Evolutionary conservation across 2,888 invertebrate species (phyloP).

Genomic region (Hirtodrosophila trivittata): DNA sequence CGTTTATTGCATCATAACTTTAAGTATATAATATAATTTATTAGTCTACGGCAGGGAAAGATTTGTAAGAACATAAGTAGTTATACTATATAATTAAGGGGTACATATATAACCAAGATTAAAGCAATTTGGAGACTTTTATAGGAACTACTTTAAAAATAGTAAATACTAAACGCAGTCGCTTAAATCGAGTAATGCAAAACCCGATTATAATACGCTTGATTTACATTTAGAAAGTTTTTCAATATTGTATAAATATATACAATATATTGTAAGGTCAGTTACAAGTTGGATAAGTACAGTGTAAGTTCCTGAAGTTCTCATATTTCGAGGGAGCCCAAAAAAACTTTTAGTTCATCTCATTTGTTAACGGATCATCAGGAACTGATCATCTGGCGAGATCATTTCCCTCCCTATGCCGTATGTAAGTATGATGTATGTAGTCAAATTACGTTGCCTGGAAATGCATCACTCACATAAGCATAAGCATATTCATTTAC

Average conservation of each 20-base stretch:
- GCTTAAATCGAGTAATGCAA: no score
- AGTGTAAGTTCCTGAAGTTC: no score
- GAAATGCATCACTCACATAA: slow-evolving; percentile 54
- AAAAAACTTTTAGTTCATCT: not conserved
- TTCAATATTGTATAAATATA: not conserved
- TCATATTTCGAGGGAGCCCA: not conserved
- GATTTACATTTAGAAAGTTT: slow-evolving; percentile 8
- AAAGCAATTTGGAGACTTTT: no score
- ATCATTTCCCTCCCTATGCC: slow-evolving; percentile 6
- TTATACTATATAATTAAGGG: no score
- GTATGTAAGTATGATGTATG: slow-evolving; percentile 23
- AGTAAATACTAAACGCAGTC: no score
- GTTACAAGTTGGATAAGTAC: slow-evolving; percentile 7
- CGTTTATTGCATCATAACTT: no score
- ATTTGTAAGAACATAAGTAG: no score
- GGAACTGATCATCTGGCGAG: slow-evolving; percentile 47
- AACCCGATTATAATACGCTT: not conserved
- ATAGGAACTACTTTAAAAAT: no score
- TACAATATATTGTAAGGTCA: slow-evolving; percentile 11
- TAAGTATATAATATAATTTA: no score
- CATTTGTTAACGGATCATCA: slow-evolving; percentile 52
- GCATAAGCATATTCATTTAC: slow-evolving; percentile 66
- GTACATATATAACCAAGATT: no score
- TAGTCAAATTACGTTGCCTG: slow-evolving; percentile 77
- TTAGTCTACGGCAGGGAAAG: no score